Conservation (phyloP, 2,797 vertebrate species). For the Channa striata region DNA sequence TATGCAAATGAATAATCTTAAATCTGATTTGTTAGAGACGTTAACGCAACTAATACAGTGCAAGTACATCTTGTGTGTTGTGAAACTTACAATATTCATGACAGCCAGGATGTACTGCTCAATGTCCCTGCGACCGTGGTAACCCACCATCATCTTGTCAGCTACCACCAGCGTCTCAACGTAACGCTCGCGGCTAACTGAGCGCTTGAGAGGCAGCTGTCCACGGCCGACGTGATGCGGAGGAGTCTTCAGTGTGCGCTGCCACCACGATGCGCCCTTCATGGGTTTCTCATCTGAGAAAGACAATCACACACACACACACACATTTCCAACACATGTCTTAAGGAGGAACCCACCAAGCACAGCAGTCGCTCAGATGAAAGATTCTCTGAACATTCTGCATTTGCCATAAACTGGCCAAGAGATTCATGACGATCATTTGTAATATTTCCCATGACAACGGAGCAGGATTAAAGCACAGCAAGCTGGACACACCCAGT, state of each 20-base stretch:
- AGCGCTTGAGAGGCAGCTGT: slow-evolving; percentile 95
- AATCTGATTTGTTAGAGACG: neutral
- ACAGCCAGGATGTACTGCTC: slow-evolving; percentile 98
- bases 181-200: slow-evolving; percentile 94
- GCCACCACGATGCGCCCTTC: slow-evolving; percentile 94
- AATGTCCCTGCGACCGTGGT: slow-evolving; percentile 97
- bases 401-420: neutral
- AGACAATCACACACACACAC: slow-evolving; percentile 18
- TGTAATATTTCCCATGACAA: neutral
- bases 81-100: slow-evolving; percentile 99
- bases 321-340: neutral
- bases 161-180: slow-evolving; percentile 98
- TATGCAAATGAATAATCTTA: neutral
- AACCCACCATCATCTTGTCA: slow-evolving; percentile 99
- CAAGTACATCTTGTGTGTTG: slow-evolving; percentile 66
- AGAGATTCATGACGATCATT: neutral
- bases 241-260: slow-evolving; percentile 89
- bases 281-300: slow-evolving; percentile 92
- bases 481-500: slow-evolving; percentile 34
- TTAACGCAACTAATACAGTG: neutral
- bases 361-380: neutral
- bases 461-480: slow-evolving; percentile 1
- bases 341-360: neutral
- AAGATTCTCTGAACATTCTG: neutral
- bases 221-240: slow-evolving; percentile 91